These are phyloP conservation scores for Xestoiulus laeticollis DNA, from an alignment of 2,888 invertebrate genomes.

Conservation along the genomic window DNA sequence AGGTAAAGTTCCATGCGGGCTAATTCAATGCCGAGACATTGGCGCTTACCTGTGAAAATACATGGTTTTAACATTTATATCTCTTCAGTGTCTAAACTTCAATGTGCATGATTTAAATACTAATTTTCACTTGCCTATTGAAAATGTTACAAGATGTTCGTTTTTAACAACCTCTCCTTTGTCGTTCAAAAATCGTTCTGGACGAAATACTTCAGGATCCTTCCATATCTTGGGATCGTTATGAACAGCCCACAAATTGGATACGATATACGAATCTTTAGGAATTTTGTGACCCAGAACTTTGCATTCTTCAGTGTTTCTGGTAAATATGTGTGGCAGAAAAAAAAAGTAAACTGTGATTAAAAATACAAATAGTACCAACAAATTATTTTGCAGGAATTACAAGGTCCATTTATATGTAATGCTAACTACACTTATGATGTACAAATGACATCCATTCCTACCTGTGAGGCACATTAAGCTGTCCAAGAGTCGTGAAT, in stretches of 20 bases:
- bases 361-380: no score
- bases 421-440: no score
- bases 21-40: conserved; percentile 44
- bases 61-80: neutral
- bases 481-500: neutral
- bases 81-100: no score
- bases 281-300: conserved; percentile 52
- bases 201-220: conserved; percentile 53
- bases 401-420: no score
- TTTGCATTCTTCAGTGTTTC: conserved; percentile 2
- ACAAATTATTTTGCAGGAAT: no score
- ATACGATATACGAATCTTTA: conserved; percentile 49
- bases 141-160: conserved; percentile 54
- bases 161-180: conserved; percentile 52
- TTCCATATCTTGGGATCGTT: conserved; percentile 50
- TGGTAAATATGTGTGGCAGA: neutral
- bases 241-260: conserved; percentile 51
- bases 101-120: neutral
- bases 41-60: conserved; percentile 47
- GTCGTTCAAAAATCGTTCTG: conserved; percentile 54
- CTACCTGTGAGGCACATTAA: neutral
- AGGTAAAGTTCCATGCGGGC: conserved; percentile 47
- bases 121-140: conserved; percentile 49
- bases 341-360: no score
- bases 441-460: neutral